Evolutionary conservation across 1,140 invertebrate genomes (phyloP).

Genomic region (Stratiolaelaps scimitus): DNA sequence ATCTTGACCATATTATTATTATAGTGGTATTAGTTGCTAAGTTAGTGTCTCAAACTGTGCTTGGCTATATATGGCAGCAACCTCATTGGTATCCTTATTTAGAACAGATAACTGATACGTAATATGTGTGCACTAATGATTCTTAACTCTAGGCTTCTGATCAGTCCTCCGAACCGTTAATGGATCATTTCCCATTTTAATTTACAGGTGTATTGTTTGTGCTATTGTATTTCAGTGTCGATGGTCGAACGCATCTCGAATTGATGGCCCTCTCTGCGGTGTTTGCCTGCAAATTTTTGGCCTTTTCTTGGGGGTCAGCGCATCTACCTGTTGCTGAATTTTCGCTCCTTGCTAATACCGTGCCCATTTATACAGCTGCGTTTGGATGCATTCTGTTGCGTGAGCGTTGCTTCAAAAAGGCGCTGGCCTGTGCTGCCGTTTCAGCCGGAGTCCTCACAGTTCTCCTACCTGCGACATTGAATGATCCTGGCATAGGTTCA

Average conservation of each 20-base stretch:
- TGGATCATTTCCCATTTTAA: too few species aligned
- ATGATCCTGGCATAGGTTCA: too few species aligned
- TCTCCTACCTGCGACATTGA: neutral
- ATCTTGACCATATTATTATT: too few species aligned
- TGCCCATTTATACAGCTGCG: slow-evolving; percentile 10
- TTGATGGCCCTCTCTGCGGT: neutral
- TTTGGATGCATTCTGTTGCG: slow-evolving; percentile 9
- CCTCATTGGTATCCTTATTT: too few species aligned
- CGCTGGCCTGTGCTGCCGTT: neutral
- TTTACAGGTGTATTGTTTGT: too few species aligned
- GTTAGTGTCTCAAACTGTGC: too few species aligned
- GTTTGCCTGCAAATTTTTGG: neutral
- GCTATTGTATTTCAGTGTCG: slow-evolving; percentile 8
- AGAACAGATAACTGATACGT: too few species aligned
- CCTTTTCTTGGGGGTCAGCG: neutral
- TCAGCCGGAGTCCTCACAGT: slow-evolving; percentile 8
- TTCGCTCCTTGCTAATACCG: slow-evolving; percentile 2
- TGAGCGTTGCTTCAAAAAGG: neutral
- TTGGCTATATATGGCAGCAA: too few species aligned
- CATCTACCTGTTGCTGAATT: slow-evolving; percentile 4
- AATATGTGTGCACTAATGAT: too few species aligned
- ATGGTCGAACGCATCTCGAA: slow-evolving; percentile 1
- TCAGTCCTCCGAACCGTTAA: too few species aligned
- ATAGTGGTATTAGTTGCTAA: too few species aligned
- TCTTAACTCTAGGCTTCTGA: too few species aligned